Evolutionary conservation across 1,140 invertebrate genomes (phyloP), one percentile per base, ranked within the genome.

Genomic region (Goniozus legneri): DNA sequence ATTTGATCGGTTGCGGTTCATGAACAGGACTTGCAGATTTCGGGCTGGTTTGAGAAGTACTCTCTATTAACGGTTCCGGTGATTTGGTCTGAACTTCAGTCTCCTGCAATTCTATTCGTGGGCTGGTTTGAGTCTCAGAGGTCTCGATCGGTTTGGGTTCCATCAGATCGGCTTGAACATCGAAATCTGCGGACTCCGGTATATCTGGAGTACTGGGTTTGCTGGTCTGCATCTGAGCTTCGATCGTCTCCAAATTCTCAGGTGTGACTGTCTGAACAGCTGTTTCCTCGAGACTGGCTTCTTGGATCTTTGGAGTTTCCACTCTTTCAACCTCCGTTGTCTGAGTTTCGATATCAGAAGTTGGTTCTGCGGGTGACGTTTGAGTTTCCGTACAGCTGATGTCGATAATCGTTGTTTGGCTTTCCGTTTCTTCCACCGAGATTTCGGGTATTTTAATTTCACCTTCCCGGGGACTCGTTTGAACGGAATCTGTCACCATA

Each of bases 41-140:
- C 0, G 70, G 66, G 54, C 62, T 71, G 0, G 73, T 74, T 37
- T 73, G 69, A 3, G 59, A 60, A 13, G 51, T 57, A 18, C 43
- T 59, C 19, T 74, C 68, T n/a, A 42, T 33, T 10, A 47, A 52
- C 18, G 47, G 53, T 40, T 56, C 50, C 1, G 51, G 30, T 18
- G 40, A 44, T 22, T 54, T 38, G 3, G 70, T 73, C 47, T 71
- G 67, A 8, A 63, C 52, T 38, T 70, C 64, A 0, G 54, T 67
- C 51, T 64, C 56, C 2, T 44, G 50, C 8, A 40, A 40, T 0
- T 58, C 47, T 1, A 39, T 8, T 3, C 32, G 36, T 2, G 62
- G 56, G 0, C 54, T 59, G n/a, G 64, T 67, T 43, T 67, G 65
- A 2, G 65, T 67, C 31, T 63, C 62, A 3, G 39, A 40, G 1